phyloP scores from a whole-genome alignment of 2,797 vertebrate genomes.

The Glyptemys insculpta region DNA sequence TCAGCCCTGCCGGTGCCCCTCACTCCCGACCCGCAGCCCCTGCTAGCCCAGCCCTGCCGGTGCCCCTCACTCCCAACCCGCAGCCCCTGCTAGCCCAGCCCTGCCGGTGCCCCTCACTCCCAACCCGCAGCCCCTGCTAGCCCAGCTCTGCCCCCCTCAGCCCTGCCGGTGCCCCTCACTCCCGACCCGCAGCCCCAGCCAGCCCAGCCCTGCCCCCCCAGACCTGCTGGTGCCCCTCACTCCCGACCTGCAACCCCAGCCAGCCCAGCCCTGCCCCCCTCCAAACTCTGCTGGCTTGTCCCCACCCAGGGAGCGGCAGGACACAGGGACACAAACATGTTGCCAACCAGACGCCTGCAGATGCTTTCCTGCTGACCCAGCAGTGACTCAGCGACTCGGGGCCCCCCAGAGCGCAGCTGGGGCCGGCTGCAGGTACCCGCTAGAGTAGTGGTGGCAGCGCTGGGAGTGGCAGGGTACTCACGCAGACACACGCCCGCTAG shows the following conservation, averaged over 20 bases:
- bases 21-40: background rate
- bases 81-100: no score
- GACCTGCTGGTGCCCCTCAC: no score
- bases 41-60: no score
- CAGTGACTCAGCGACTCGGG: background rate
- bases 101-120: background rate
- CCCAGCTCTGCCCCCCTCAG: background rate
- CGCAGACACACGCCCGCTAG: constrained; percentile 87
- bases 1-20: background rate
- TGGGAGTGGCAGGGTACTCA: constrained; percentile 79
- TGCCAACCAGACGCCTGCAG: no score
- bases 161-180: no score
- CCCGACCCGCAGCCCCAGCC: no score
- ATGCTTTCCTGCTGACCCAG: background rate
- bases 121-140: background rate
- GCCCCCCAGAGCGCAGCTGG: background rate
- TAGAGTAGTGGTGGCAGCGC: background rate
- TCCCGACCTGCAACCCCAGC: no score
- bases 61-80: no score
- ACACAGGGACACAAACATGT: background rate
- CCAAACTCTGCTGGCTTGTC: no score
- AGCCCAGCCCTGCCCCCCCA: background rate
- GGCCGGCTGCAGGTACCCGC: background rate
- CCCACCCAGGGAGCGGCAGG: background rate
- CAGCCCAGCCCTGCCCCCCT: background rate